These are phyloP conservation scores for Martes flavigula DNA, from an alignment of 2,797 vertebrate genomes.

Conservation along the genomic window DNA sequence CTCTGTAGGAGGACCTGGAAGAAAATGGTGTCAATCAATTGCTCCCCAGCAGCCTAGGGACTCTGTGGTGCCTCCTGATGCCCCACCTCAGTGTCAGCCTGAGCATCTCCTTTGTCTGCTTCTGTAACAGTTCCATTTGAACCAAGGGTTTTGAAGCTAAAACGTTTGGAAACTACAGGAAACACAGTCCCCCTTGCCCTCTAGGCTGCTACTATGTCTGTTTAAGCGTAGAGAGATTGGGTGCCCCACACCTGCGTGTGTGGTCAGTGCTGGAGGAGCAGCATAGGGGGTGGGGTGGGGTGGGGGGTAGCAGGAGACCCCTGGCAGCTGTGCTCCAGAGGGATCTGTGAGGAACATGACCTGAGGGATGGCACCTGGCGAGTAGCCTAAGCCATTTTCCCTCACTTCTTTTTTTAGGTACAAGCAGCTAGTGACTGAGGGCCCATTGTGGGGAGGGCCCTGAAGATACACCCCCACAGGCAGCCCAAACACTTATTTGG, in stretches of 20 bases:
- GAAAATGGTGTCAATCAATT: not conserved
- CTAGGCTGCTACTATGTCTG: not conserved
- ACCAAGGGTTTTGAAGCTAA: not conserved
- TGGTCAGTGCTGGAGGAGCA: not conserved
- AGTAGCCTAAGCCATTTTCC: constrained; percentile 80
- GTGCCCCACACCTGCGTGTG: not conserved
- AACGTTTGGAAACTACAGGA: not conserved
- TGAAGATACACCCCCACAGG: not conserved
- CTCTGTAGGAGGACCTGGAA: not conserved
- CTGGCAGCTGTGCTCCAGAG: not conserved
- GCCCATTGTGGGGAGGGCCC: not conserved
- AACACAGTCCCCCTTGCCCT: not conserved
- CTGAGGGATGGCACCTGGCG: constrained; percentile 67
- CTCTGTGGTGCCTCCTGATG: not conserved
- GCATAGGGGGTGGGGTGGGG: not conserved
- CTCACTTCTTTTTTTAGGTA: constrained; percentile 87
- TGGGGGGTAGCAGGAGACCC: not conserved
- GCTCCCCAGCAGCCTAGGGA: not conserved
- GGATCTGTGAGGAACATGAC: not conserved
- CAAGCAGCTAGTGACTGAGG: constrained; percentile 69
- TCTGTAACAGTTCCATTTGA: not conserved
- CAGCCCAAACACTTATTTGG: not conserved
- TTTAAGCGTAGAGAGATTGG: not conserved
- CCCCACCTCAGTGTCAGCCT: not conserved
- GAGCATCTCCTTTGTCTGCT: not conserved